Base-by-base conservation (phyloP, 2,797 vertebrate species). In the Danio kyathit region DNA sequence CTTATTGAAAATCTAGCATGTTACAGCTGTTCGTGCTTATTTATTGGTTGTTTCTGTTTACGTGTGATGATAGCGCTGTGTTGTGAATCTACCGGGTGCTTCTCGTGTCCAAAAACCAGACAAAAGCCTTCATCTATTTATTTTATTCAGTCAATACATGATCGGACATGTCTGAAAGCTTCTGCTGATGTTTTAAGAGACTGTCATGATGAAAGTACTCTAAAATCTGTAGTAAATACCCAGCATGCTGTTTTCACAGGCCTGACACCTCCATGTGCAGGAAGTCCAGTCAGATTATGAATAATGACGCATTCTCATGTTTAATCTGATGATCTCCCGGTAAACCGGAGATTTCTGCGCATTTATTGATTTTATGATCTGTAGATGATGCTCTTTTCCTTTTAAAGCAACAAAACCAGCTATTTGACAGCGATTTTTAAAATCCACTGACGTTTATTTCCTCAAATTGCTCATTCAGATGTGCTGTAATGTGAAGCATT, bases 261-360 rank as follows among this genome's bases (percentile, higher is more conserved):
- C 64, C 44, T 76, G 48, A 65, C 74, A 19, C n/a, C 12, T 64
- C 43, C 64, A 71, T 63, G 77, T 72, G 77, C 77, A 63, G 56
- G 67, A 79, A 63, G 66, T 63, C 21, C 43, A 14, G 51, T 12
- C 71, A 48, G 52, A 78, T 40, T 19, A 19, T 17, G 7, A 29
- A 71, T 61, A 51, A 71, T 79, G 77, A 44, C 67, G 66, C 57
- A 72, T 79, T 69, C 51, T 63, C 6, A 19, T 49, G 14, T 67
- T 61, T 46, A 70, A 61, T 48, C 76, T 13, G 11, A 16, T 52
- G 7, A 38, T 49, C 4, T 63, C 3, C 9, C 13, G 9, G 3
- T 12, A 40, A 60, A 74, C 19, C 16, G 8, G 43, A 51, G 43
- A 29, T 74, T 38, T 16, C 4, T 59, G 6, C 21, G 17, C 56